Evolutionary conservation across 2,888 invertebrate genomes (phyloP), one percentile per base, ranked within the genome.

Genomic region (Lacanobia wlatinum): DNA sequence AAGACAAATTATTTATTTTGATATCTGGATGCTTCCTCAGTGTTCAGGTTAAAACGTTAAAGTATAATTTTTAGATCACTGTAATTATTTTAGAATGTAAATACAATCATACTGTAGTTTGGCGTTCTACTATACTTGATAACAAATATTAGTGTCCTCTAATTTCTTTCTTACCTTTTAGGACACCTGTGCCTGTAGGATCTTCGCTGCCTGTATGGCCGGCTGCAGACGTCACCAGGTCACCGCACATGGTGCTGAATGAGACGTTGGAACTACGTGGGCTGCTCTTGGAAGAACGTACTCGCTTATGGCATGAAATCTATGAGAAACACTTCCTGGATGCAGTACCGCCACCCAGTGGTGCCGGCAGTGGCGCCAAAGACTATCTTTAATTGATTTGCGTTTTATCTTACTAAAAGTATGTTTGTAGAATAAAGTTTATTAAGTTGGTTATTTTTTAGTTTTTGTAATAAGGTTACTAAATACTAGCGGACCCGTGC

Each of bases 181-280:
- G 92, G 6, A 84, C 83, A 56, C 91, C 92, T 0, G 86, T 90
- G 6, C 83, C 89, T 0, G 78, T 83, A 23, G 87, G 78, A 0
- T 88, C 89, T 0, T 63, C 72, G 0, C 58, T 88, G 1, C 87
- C 88, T 4, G 43, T 71, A 2, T 91, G 90, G 90, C 86, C 86
- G 6, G 72, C 88, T 21, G 77, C 79, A 6, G 72, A 78, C 16
- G 76, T 58, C 8, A 60, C 86, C 53, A 76, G 83, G 28, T 75
- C 86, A 18, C 89, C 87, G 7, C 70, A 89, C 65, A 87, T 89
- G 88, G 83, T 82, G 1, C 64, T 90, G 9, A 83, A 84, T 12
- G 63, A 79, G 12, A 82, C 82, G 14, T 7, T 87, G 53, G 71
- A 87, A 71, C 73, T 90, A 7, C 76, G 73, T 16, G 84, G 80